These are phyloP conservation scores for Nesogale talazaci DNA, from an alignment of 2,113 vertebrate genomes.

Conservation along the genomic window DNA sequence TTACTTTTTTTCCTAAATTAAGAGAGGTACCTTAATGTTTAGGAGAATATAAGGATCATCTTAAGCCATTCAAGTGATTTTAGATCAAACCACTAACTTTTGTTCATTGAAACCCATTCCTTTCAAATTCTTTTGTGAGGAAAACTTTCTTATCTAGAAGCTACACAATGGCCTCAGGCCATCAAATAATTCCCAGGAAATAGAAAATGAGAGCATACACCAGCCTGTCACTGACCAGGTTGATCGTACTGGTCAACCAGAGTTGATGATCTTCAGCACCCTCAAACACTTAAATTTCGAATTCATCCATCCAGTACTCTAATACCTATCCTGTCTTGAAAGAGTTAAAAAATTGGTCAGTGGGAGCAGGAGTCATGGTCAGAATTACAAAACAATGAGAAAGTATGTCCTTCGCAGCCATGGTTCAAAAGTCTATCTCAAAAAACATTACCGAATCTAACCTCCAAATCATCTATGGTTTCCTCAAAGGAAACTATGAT, in stretches of 20 bases:
- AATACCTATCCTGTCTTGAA: background rate
- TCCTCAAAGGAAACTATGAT: slow-evolving; percentile 47
- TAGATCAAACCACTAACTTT: background rate
- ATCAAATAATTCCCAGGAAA: background rate
- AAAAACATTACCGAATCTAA: slow-evolving; percentile 35
- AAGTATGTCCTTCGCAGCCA: background rate
- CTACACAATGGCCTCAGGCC: background rate
- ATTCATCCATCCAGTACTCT: background rate
- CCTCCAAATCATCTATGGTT: background rate
- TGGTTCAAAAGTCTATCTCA: slow-evolving; percentile 42
- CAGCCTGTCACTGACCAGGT: background rate
- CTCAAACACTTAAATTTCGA: background rate
- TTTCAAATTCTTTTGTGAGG: slow-evolving; percentile 9
- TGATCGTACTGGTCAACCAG: background rate
- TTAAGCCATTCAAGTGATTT: background rate
- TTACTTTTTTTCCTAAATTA: background rate
- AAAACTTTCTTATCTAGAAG: slow-evolving; percentile 3
- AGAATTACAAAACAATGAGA: slow-evolving; percentile 1
- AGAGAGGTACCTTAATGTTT: background rate
- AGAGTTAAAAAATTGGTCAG: slow-evolving; percentile 14
- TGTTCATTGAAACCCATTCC: background rate
- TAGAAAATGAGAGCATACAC: background rate
- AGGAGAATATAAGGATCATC: background rate
- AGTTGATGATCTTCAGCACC: background rate
- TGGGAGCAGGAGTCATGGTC: background rate